Conservation (phyloP, 2,113 vertebrate species). For the Meleagris gallopavo region DNA sequence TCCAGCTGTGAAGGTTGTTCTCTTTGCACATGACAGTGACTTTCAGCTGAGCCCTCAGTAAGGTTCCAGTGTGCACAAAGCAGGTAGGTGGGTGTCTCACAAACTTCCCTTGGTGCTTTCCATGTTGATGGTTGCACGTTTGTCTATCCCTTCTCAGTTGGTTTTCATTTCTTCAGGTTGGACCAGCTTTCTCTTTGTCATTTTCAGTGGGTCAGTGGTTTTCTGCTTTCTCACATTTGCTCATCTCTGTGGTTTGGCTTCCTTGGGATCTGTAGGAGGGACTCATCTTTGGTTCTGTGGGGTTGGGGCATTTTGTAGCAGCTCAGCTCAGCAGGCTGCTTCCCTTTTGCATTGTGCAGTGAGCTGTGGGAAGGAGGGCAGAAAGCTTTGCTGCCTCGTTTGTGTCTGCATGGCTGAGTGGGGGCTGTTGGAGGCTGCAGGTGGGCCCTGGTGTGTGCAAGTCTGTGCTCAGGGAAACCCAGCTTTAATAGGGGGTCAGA, state of each 20-base stretch:
- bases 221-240: not conserved
- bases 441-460: not conserved
- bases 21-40: not conserved
- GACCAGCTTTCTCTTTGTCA: not conserved
- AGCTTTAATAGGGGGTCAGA: not conserved
- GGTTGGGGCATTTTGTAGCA: not conserved
- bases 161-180: not conserved
- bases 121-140: not conserved
- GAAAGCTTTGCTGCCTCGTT: slow-evolving; percentile 21
- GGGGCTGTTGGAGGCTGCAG: not conserved
- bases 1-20: not conserved
- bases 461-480: not conserved
- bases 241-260: not conserved
- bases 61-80: fast-evolving
- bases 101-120: not conserved
- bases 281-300: not conserved
- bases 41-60: not conserved
- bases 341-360: not conserved
- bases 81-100: not conserved
- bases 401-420: slow-evolving; percentile 4
- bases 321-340: not conserved
- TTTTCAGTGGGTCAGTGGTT: not conserved
- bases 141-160: not conserved
- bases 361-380: not conserved
- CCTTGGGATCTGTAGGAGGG: not conserved